phyloP scores from a whole-genome alignment of 2,797 vertebrate genomes.

The Alca torda region DNA sequence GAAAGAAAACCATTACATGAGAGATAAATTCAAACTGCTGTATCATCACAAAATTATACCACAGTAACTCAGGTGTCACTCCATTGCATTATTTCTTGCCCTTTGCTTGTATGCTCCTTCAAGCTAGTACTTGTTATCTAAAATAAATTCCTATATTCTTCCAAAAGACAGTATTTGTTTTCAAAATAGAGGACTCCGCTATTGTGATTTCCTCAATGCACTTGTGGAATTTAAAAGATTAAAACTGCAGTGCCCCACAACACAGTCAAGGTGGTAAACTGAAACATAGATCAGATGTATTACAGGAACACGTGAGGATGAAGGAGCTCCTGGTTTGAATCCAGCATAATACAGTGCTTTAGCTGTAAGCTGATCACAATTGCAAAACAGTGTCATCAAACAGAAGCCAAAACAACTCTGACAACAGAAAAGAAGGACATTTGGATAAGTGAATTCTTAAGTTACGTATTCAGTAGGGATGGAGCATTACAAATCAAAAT shows the following conservation, averaged over 20 bases:
- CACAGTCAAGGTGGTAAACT: background rate
- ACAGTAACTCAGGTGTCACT: background rate
- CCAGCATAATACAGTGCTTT: background rate
- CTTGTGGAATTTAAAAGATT: background rate
- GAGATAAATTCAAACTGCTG: background rate
- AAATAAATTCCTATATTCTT: background rate
- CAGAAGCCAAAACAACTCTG: background rate
- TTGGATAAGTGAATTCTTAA: background rate
- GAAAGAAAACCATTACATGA: background rate
- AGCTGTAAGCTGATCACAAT: background rate
- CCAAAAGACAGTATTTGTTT: background rate
- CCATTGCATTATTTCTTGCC: background rate
- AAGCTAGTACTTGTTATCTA: background rate
- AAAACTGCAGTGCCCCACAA: background rate
- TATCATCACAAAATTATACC: background rate
- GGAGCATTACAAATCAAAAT: background rate
- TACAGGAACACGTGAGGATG: background rate
- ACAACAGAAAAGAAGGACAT: background rate
- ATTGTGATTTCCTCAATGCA: background rate
- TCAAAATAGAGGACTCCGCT: background rate
- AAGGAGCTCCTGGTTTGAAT: background rate
- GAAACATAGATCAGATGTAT: background rate
- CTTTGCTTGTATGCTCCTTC: background rate
- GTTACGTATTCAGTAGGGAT: background rate
- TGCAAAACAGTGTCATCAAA: background rate